Base-by-base conservation (phyloP, 1,140 invertebrate species). In the Lordiphosa mommai region DNA sequence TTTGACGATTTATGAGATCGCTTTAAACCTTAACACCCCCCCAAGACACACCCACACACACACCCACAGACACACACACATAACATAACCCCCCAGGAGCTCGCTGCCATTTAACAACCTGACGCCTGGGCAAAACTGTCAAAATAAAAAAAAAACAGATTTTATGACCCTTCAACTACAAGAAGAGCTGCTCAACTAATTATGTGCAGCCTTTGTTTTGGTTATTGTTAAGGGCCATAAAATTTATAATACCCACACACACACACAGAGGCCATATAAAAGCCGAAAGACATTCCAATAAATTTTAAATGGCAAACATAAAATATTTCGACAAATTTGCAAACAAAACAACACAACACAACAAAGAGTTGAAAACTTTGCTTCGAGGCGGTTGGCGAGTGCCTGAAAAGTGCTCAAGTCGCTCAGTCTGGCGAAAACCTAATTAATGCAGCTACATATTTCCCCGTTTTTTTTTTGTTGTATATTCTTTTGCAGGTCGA, bases 401-500 rank as follows among this genome's bases (percentile, higher is more conserved):
- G 33, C 20, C 48, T 49, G 23, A 51, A 51, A 30, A 48, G 16
- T 34, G 17, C 47, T 49, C 33, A 36, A 41, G 36, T 38, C 30
- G 38, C 43, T 56, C 16, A 41, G 36, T 66, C 37, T 49, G 37
- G 49, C 37, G 46, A 44, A 79, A 76, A 70, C 72, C 85, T 84
- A 77, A 85, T 84, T 85, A 84, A 84, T 84, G 72, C 79, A 84
- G 55, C 63, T 73, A 86, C 71, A 33, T 52, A 80, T 82, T 71
- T 82, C 66, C 76, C 13, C 10, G 5, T 2, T 13, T 17, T 40
- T 36, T 41, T 53, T 52, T 53, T 37, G 17, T 58, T 49, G 41
- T 56, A 64, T 33, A 67, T 51, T 13, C 9, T 53, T 29, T 49
- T 90, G 8, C 89, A 96, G 95, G 94, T 95, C 87, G 94, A 96